Evolutionary conservation across 2,888 invertebrate species (phyloP).

Genomic region (Drosophila emarginata): DNA sequence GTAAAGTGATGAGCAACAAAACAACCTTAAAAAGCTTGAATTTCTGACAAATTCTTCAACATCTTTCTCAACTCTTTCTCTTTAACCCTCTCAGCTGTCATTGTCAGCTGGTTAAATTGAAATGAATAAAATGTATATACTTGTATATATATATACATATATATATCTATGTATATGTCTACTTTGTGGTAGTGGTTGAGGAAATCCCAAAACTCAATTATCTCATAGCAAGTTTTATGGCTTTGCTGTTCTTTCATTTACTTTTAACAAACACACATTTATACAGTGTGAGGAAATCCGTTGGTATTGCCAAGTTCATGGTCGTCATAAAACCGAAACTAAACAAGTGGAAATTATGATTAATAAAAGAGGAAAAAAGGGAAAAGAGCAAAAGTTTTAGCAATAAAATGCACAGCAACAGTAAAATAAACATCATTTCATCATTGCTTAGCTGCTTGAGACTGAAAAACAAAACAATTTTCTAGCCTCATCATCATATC

Average conservation of each 20-base stretch:
- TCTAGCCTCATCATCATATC: constrained; percentile 8
- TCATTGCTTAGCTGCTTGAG: not conserved
- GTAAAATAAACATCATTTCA: not conserved
- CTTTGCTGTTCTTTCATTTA: constrained; percentile 10
- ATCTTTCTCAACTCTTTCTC: not conserved
- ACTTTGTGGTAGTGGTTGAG: not conserved
- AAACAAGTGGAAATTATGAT: constrained; percentile 44
- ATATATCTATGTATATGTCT: not conserved
- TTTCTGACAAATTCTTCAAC: not conserved
- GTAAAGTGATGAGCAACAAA: not conserved
- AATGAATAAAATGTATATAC: not conserved
- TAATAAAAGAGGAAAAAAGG: constrained; percentile 45
- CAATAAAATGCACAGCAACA: constrained; percentile 15
- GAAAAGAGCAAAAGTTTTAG: constrained; percentile 17
- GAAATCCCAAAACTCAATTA: constrained; percentile 3
- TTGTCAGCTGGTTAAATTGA: not conserved
- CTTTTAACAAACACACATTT: constrained; percentile 19
- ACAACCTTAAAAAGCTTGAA: not conserved
- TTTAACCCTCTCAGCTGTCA: not conserved
- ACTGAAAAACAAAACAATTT: not conserved
- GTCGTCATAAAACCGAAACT: constrained; percentile 15
- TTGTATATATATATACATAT: not conserved
- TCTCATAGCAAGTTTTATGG: constrained; percentile 13
- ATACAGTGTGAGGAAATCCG: no score
- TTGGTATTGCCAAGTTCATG: constrained; percentile 8